Percentiles rank a stretch among this genome's conserved stretches.
Evolutionary conservation across 2,113 vertebrate species (phyloP).

Genomic region (Eurystomus gularis): DNA sequence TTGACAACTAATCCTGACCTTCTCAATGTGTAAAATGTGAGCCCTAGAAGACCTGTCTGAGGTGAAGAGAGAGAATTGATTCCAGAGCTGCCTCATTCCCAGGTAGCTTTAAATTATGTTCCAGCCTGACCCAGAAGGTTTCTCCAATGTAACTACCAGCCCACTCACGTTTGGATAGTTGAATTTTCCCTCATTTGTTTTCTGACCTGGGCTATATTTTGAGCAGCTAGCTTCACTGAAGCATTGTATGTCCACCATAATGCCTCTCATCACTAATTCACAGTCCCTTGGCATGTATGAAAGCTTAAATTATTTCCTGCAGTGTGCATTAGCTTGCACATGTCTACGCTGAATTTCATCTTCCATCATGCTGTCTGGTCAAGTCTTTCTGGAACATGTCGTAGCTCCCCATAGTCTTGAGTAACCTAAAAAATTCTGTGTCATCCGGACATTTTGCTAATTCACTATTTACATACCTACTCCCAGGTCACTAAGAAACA

Average conservation of each 20-base stretch:
- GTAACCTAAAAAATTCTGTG: slow-evolving; percentile 73
- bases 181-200: slow-evolving; percentile 14
- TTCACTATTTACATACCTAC: slow-evolving; percentile 73
- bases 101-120: slow-evolving; percentile 37
- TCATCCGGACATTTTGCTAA: slow-evolving; percentile 69
- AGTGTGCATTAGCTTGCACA: slow-evolving; percentile 64
- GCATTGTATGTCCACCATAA: slow-evolving; percentile 61
- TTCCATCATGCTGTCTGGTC: slow-evolving; percentile 72
- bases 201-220: slow-evolving; percentile 11
- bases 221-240: slow-evolving; percentile 53
- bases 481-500: slow-evolving; percentile 70
- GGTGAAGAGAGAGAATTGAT: slow-evolving; percentile 12
- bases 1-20: slow-evolving; percentile 39
- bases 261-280: slow-evolving; percentile 70
- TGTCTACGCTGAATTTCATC: slow-evolving; percentile 69
- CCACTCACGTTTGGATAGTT: not conserved
- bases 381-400: slow-evolving; percentile 63
- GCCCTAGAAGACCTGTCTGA: not conserved
- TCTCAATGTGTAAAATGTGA: not conserved
- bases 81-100: slow-evolving; percentile 27
- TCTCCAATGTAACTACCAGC: not conserved
- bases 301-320: slow-evolving; percentile 72
- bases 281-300: slow-evolving; percentile 62
- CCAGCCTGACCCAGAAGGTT: slow-evolving; percentile 19
- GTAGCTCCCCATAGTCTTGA: slow-evolving; percentile 60